Conservation (phyloP, 2,113 vertebrate species). For the Gadus macrocephalus region DNA sequence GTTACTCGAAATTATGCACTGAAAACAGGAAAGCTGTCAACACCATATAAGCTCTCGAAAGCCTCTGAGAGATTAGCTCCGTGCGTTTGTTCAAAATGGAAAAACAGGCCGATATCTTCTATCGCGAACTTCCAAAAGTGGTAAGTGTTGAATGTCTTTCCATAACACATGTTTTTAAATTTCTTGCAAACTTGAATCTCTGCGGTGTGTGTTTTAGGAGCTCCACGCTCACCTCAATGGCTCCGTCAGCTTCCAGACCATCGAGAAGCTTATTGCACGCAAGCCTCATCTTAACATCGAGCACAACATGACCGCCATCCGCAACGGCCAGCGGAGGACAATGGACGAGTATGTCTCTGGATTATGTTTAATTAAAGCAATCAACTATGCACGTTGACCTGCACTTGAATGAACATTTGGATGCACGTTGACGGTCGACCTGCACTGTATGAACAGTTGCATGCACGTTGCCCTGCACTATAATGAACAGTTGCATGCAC, state of each 20-base stretch:
- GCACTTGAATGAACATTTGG: no score
- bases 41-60: neutral
- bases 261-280: slow-evolving; percentile 82
- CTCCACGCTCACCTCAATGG: slow-evolving; percentile 96
- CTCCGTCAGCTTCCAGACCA: slow-evolving; percentile 85
- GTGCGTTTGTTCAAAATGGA: slow-evolving; percentile 52
- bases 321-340: slow-evolving; percentile 83
- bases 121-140: slow-evolving; percentile 71
- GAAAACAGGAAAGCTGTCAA: slow-evolving; percentile 44
- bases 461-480: no score
- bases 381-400: no score
- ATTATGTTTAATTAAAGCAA: neutral
- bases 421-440: no score
- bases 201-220: slow-evolving; percentile 71
- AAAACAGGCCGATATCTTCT: slow-evolving; percentile 51
- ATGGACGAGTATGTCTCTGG: slow-evolving; percentile 77
- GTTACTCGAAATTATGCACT: slow-evolving; percentile 47
- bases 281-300: slow-evolving; percentile 84
- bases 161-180: neutral
- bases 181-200: slow-evolving; percentile 39
- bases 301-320: slow-evolving; percentile 83
- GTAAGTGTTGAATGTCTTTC: slow-evolving; percentile 43
- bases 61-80: no score
- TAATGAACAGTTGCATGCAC: no score
- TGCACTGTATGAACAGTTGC: no score